phyloP scores from a whole-genome alignment of 2,797 vertebrate genomes.

The Cossypha dichroa region DNA sequence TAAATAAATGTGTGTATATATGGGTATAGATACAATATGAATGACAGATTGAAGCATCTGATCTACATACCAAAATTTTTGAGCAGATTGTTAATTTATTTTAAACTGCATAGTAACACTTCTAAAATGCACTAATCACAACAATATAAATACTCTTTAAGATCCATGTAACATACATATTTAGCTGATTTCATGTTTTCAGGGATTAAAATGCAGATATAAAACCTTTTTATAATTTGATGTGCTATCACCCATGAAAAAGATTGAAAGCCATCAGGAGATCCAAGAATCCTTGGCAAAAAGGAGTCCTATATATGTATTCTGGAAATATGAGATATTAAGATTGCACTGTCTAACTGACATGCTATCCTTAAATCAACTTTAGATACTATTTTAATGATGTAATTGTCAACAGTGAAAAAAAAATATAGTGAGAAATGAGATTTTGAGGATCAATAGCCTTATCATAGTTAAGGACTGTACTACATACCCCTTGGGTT shows the following conservation, averaged over 20 bases:
- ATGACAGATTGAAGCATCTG: constrained; percentile 49
- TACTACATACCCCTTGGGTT: not conserved
- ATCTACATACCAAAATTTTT: constrained; percentile 33
- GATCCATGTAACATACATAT: constrained; percentile 1
- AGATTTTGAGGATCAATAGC: not conserved
- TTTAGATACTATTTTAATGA: not conserved
- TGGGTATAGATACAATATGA: constrained; percentile 5
- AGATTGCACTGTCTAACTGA: not conserved
- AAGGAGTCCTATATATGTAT: not conserved
- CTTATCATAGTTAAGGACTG: not conserved
- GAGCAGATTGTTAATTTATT: constrained; percentile 67
- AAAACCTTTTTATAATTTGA: not conserved
- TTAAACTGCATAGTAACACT: constrained; percentile 65
- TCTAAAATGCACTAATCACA: constrained; percentile 63
- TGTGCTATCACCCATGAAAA: not conserved
- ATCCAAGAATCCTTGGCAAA: not conserved
- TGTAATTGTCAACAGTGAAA: not conserved
- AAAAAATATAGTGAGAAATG: not conserved
- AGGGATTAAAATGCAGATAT: constrained; percentile 17
- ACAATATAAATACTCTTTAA: constrained; percentile 37
- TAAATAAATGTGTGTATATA: constrained; percentile 35
- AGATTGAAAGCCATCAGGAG: not conserved
- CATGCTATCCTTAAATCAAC: not conserved
- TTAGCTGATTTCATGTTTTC: constrained; percentile 19
- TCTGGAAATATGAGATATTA: not conserved